A percentile compares a stretch with the other conserved stretches of the same genome.
Evolutionary conservation across 2,113 vertebrate genomes (phyloP).

Genomic region (Rhabdomys dilectus): DNA sequence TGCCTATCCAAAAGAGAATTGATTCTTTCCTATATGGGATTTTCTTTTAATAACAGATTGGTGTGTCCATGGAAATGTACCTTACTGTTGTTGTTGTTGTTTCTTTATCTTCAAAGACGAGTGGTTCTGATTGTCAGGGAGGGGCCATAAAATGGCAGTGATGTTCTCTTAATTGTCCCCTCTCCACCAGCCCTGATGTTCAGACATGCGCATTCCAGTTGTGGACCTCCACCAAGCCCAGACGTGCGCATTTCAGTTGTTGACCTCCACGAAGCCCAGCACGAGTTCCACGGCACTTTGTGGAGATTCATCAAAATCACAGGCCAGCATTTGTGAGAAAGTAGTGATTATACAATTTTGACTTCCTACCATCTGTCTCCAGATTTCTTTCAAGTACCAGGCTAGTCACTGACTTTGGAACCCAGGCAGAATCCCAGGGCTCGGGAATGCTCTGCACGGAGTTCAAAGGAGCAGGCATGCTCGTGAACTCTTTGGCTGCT

Average conservation of each 20-base stretch:
- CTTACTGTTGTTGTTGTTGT: background rate
- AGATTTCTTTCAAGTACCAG: slow-evolving; percentile 55
- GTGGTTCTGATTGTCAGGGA: slow-evolving; percentile 10
- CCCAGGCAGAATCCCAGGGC: background rate
- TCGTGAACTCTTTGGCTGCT: background rate
- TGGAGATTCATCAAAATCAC: background rate
- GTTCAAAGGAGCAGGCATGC: background rate
- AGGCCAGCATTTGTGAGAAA: slow-evolving; percentile 46
- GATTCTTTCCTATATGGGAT: background rate
- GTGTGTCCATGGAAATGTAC: background rate
- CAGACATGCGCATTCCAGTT: background rate
- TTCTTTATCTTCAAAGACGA: slow-evolving; percentile 12
- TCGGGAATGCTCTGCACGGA: background rate
- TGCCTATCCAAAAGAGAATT: background rate
- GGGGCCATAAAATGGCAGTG: background rate
- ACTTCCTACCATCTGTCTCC: slow-evolving; percentile 73
- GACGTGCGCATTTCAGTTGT: background rate
- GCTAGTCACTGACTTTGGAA: slow-evolving; percentile 52
- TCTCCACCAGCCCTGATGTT: background rate
- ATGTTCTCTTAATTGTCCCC: background rate
- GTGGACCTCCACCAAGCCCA: background rate
- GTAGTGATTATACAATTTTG: slow-evolving; percentile 31
- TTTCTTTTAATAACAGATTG: slow-evolving; percentile 47
- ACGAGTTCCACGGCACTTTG: background rate
- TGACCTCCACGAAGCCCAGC: slow-evolving; percentile 1